A percentile compares a stretch with the other conserved stretches of the same genome.
Evolutionary conservation across 2,797 vertebrate species (phyloP).

Genomic region (Oryzias dopingdopingensis): DNA sequence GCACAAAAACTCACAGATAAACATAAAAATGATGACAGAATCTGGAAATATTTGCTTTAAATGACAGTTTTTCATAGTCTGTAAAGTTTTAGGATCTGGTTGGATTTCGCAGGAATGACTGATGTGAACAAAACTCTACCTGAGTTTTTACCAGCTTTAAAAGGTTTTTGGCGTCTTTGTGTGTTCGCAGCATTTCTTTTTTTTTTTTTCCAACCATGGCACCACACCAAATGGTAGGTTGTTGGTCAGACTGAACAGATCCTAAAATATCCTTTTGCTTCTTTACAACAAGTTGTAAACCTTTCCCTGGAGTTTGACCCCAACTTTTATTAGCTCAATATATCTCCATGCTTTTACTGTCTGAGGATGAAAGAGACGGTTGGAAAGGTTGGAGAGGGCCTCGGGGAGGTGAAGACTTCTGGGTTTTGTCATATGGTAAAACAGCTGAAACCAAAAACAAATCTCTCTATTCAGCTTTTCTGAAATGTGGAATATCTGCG

Average conservation of each 20-base stretch:
- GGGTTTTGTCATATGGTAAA: constrained; percentile 86
- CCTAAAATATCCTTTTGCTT: constrained; percentile 42
- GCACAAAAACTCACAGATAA: too few species aligned
- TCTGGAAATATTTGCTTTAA: too few species aligned
- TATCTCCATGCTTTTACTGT: constrained; percentile 75
- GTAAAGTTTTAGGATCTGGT: too few species aligned
- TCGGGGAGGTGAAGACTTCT: constrained; percentile 82
- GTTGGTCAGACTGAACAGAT: constrained; percentile 17
- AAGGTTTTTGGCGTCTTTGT: too few species aligned
- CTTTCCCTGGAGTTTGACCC: constrained; percentile 63
- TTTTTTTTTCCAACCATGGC: too few species aligned
- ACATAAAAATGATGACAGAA: too few species aligned
- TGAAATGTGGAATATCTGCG: too few species aligned
- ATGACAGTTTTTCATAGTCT: too few species aligned
- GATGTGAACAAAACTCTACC: too few species aligned
- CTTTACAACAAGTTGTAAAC: constrained; percentile 70
- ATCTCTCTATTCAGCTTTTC: not conserved
- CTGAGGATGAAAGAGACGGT: constrained; percentile 80
- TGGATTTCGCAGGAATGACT: too few species aligned
- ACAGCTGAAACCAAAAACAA: constrained; percentile 71
- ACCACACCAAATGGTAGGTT: constrained; percentile 47
- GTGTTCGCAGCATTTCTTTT: too few species aligned
- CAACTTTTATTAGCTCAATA: constrained; percentile 85
- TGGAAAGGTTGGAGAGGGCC: constrained; percentile 48
- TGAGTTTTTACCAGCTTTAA: too few species aligned